Conservation (phyloP, 2,113 vertebrate species). For the Zosterops pallidus region DNA sequence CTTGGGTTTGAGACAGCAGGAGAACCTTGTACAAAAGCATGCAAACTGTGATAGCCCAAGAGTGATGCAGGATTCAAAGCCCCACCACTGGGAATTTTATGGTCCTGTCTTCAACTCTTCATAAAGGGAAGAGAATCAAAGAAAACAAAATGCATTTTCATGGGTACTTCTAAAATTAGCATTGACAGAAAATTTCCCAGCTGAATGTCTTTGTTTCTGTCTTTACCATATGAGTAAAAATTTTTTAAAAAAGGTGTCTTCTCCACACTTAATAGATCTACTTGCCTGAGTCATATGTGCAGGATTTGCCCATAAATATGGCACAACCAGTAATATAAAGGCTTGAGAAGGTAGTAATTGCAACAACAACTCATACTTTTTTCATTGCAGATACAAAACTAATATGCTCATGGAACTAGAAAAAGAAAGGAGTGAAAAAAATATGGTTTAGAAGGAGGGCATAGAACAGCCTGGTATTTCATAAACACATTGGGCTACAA, state of each 20-base stretch:
- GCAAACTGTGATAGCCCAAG: not conserved
- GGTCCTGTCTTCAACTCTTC: not conserved
- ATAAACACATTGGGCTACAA: not conserved
- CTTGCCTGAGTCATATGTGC: not conserved
- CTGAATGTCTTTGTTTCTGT: not conserved
- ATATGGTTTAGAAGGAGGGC: not conserved
- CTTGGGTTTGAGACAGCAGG: not conserved
- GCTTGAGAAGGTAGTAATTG: not conserved
- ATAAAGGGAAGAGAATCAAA: not conserved
- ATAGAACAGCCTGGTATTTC: not conserved
- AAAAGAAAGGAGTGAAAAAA: not conserved
- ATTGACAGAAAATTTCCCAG: not conserved
- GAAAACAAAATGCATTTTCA: not conserved
- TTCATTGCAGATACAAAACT: not conserved
- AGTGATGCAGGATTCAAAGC: not conserved
- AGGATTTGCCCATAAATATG: not conserved
- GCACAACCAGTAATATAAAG: not conserved
- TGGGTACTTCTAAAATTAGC: not conserved
- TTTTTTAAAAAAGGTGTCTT: not conserved
- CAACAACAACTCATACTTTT: not conserved
- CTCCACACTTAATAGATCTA: not conserved
- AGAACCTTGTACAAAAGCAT: not conserved
- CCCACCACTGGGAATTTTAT: not conserved
- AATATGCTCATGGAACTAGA: not conserved
- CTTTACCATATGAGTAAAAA: not conserved